Percentiles rank a stretch among this genome's conserved stretches.
These are phyloP conservation scores for Drosophila nr. perissopoda DNA, from an alignment of 2,888 invertebrate species.

Conservation along the genomic window DNA sequence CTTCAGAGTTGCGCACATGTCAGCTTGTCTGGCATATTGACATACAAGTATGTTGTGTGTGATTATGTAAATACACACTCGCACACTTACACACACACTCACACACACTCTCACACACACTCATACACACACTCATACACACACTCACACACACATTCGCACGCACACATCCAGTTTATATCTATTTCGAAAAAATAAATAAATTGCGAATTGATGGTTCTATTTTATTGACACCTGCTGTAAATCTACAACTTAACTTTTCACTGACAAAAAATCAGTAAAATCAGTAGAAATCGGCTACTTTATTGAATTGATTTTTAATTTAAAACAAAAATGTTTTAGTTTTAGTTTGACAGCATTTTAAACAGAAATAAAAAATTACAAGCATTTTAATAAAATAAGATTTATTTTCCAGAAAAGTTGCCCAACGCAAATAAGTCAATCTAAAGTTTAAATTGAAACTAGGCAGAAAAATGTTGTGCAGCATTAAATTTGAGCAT, in stretches of 20 bases:
- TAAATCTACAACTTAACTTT: neutral
- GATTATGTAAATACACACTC: conserved; percentile 12
- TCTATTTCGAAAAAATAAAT: conserved; percentile 5
- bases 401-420: neutral
- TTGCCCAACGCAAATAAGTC: neutral
- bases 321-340: neutral
- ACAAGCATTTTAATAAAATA: neutral
- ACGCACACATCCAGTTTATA: neutral
- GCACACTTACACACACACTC: conserved; percentile 3
- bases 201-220: conserved; percentile 10
- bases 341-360: neutral
- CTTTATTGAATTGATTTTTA: neutral
- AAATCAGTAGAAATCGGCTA: neutral
- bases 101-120: neutral
- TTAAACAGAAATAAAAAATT: neutral
- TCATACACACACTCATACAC: neutral
- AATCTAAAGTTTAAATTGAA: neutral
- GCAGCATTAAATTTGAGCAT: neutral
- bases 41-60: conserved; percentile 18
- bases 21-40: conserved; percentile 32
- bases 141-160: neutral
- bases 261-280: neutral
- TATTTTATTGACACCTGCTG: conserved; percentile 2
- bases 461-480: neutral
- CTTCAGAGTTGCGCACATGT: conserved; percentile 35